A percentile compares a stretch with the other conserved stretches of the same genome.
These are phyloP conservation scores for Pagrus major DNA, from an alignment of 2,113 vertebrate species.

Conservation along the genomic window DNA sequence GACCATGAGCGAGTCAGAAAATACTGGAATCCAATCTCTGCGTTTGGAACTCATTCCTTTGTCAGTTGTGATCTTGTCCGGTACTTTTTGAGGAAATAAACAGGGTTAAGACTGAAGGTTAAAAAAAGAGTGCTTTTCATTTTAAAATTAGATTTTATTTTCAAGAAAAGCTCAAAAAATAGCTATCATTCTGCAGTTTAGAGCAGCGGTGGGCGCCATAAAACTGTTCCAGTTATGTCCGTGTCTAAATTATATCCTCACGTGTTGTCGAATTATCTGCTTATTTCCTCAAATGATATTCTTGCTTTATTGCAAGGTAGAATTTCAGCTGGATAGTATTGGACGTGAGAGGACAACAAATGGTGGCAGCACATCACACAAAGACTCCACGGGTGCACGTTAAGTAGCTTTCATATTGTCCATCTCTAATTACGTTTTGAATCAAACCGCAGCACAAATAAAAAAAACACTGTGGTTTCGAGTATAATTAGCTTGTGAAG, in stretches of 20 bases:
- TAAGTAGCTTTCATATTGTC: slow-evolving; percentile 12
- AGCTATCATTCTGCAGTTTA: background rate
- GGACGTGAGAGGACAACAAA: background rate
- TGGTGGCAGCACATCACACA: background rate
- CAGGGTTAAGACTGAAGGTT: background rate
- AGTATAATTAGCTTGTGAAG: slow-evolving; percentile 14
- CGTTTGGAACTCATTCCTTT: slow-evolving; percentile 3
- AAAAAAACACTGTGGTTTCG: background rate
- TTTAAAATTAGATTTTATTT: background rate
- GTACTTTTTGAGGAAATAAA: background rate
- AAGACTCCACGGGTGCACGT: background rate
- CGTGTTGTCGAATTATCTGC: background rate
- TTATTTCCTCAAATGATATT: background rate
- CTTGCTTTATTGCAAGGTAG: background rate
- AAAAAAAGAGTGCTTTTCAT: slow-evolving; percentile 2
- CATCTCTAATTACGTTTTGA: background rate
- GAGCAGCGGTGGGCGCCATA: slow-evolving; percentile 2
- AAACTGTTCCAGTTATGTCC: slow-evolving; percentile 8
- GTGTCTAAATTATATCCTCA: slow-evolving; percentile 11
- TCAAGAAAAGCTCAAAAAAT: background rate
- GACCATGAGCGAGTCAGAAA: background rate
- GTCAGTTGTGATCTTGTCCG: background rate
- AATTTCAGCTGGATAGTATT: background rate
- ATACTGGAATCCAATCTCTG: background rate
- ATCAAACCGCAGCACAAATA: background rate